Evolutionary conservation across 2,797 vertebrate species (phyloP), one percentile per base, ranked within the genome.

Genomic region (Enteromius argenteus): DNA sequence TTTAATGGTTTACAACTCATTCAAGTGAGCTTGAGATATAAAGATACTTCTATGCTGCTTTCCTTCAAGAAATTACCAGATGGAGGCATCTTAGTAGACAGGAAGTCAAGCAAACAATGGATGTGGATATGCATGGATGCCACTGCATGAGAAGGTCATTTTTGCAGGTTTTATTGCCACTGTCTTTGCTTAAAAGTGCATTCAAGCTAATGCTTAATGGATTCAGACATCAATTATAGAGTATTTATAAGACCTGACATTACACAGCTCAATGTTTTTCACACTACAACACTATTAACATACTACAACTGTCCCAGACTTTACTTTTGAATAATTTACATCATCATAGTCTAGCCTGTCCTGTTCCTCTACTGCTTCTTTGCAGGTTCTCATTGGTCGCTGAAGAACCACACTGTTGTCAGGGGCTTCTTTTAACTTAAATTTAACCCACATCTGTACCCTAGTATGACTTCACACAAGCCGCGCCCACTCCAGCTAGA

Each of bases 401-500:
- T 32, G 79, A 39, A 37, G 62, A 78, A 49, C 35, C 53, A 49
- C 35, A 60, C 83, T 93, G 93, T 94, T 87, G 92, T 91, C 69
- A 87, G 81, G 90, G 90, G 69, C 21, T 44, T 73, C 42, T 44
- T 64, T 51, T 37, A 35, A 35, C 27, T 62, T n/a, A 5, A 46
- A 62, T 17, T 62, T 73, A 89, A 58, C 14, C 44, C 5, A 15
- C 67, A 75, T 58, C 81, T 81, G 23, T 17, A 32, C 73, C 35
- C 32, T 21, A 81, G 85, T 73, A 58, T 74, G 32, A 19, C 60
- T 76, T 66, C 13, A 14, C 10, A n/a, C 76, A 42, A 68, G 82
- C 86, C 84, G 46, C 53, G 60, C 67, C 87, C 73, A 80, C 83
- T 75, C 49, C 49, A 87, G 58, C 88, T 78, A 80, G 81, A 78